Conservation (phyloP, 2,113 vertebrate species). For the Sturnira hondurensis region DNA sequence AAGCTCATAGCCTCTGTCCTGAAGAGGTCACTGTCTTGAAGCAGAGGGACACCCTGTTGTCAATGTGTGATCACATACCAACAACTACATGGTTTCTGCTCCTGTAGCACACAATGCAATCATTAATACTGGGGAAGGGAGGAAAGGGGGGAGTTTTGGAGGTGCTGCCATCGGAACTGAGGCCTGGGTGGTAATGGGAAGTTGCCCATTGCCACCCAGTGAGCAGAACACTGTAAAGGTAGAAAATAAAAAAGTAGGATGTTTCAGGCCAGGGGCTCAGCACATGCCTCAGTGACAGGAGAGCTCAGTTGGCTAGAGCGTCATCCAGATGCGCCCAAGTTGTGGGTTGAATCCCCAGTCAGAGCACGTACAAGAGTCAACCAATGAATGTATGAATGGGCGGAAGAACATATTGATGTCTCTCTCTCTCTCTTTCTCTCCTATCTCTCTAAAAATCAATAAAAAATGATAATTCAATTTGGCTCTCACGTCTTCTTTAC, state of each 20-base stretch:
- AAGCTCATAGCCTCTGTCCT: not conserved
- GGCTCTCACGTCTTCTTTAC: not conserved
- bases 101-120: not conserved
- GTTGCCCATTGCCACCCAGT: not conserved
- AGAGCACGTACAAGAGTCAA: too few relatives aligned
- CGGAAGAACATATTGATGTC: too few relatives aligned
- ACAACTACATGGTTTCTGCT: not conserved
- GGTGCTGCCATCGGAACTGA: not conserved
- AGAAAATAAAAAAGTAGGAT: not conserved
- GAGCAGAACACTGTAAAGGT: not conserved
- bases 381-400: too few relatives aligned
- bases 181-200: not conserved
- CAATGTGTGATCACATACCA: accelerated
- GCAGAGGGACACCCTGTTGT: not conserved
- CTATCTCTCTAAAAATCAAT: too few relatives aligned
- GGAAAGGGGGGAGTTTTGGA: not conserved
- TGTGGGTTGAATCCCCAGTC: too few relatives aligned
- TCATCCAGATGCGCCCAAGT: too few relatives aligned
- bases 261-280: not conserved
- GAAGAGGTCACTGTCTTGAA: not conserved
- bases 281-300: not conserved
- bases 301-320: not conserved
- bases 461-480: not conserved
- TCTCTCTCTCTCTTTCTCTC: too few relatives aligned
- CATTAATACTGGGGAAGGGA: not conserved